A percentile compares a stretch with the other conserved stretches of the same genome.
These are phyloP conservation scores for Callosobruchus maculatus DNA, from an alignment of 2,888 invertebrate genomes.

Conservation along the genomic window DNA sequence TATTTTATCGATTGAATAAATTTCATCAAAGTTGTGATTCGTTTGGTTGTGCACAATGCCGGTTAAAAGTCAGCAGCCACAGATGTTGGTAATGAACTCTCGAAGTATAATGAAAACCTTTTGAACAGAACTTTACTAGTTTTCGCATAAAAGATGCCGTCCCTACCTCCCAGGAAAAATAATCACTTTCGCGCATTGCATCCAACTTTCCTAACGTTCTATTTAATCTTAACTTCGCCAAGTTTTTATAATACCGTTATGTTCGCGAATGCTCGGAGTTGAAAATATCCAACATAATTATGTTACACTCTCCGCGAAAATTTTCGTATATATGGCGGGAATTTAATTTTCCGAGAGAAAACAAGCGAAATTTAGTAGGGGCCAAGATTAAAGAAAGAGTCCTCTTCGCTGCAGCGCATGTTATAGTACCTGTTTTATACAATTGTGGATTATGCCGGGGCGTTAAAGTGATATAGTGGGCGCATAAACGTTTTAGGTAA, in stretches of 20 bases:
- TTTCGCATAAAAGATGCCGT: neutral
- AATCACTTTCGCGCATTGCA: conserved; percentile 3
- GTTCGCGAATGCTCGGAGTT: conserved; percentile 23
- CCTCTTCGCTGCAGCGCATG: conserved; percentile 46
- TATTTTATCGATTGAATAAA: too few species aligned
- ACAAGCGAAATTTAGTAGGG: conserved; percentile 47
- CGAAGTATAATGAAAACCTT: neutral
- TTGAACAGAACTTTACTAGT: neutral
- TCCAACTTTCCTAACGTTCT: conserved; percentile 14
- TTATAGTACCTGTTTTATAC: conserved; percentile 48
- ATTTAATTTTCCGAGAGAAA: conserved; percentile 46
- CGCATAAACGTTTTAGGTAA: conserved; percentile 1
- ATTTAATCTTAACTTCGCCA: conserved; percentile 25
- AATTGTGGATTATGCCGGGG: conserved; percentile 43
- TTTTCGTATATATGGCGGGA: conserved; percentile 33
- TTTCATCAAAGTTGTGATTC: too few species aligned
- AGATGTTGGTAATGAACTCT: neutral
- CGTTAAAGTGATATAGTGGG: conserved; percentile 34
- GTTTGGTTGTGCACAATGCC: neutral
- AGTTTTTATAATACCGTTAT: conserved; percentile 25
- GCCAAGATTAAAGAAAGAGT: conserved; percentile 47
- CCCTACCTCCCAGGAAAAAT: neutral
- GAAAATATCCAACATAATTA: conserved; percentile 26
- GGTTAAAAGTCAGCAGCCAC: neutral
- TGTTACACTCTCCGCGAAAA: conserved; percentile 23